Evolutionary conservation across 2,797 vertebrate species (phyloP), one percentile per base, ranked within the genome.

Genomic region (Cyclopterus lumpus): DNA sequence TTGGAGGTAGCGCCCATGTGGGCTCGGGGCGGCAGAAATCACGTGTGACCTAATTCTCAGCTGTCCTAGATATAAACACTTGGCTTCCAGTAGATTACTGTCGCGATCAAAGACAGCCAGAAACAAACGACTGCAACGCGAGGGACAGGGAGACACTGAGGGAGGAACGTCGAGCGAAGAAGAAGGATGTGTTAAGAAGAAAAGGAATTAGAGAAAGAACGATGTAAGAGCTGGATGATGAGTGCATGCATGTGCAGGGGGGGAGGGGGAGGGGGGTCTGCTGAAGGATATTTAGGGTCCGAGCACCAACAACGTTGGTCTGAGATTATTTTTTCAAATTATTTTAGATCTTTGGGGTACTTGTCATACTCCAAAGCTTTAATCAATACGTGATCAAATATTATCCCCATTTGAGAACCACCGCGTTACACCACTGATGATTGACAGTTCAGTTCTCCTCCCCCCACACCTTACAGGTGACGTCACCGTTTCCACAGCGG

Each of bases 31-130:
- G 83, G 69, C 68, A 85, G 71, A 82, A 84, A 90, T 86, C 86
- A 88, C 70, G 79, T 88, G 90, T 74, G 92, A 93, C 91, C 92
- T 86, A 90, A 80, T 92, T 93, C 82, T 89, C 77, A 77, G 74
- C 87, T 89, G 91, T 92, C 87, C 91, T 82, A 91, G 89, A 88
- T 91, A 90, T 88, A 88, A 86, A 91, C 83, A 85, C 87, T 92
- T 89, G 84, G 82, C 84, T 89, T 92, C 84, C 75, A 87, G 80
- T 89, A 86, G 87, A 91, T 90, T 83, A 88, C 81, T 88, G 87
- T 90, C 76, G 72, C 60, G 86, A 91, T 90, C 85, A 92, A 90
- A 92, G 86, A 85, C 71, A 49, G 75, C n/a, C 40, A 75, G 74
- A 88, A 88, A 88, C 84, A 88, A 89, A 85, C 10, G 64, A 67